phyloP scores from a whole-genome alignment of 53 echinoderm and acorn worm genomes.

The Paracentrotus lividus region DNA sequence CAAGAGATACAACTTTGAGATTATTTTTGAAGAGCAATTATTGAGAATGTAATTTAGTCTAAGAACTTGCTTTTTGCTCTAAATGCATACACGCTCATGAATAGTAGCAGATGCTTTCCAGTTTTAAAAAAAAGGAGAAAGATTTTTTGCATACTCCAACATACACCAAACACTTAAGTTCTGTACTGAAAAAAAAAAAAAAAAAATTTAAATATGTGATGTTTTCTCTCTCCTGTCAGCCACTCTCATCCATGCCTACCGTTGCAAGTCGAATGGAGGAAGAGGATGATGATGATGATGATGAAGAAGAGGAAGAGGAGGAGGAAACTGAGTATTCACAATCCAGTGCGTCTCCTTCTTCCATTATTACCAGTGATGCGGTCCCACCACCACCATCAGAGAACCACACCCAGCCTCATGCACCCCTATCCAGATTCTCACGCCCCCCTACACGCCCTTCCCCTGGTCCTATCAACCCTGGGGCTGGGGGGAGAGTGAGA shows the following conservation, averaged over 20 bases:
- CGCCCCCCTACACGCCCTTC: conserved; percentile 46
- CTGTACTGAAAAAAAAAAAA: too few relatives aligned
- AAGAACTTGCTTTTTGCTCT: too few relatives aligned
- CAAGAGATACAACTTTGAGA: too few relatives aligned
- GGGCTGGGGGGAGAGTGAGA: conserved; percentile 29
- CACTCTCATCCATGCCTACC: conserved; percentile 94
- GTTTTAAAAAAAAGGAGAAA: too few relatives aligned
- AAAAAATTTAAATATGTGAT: not conserved
- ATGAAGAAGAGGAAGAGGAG: conserved; percentile 64
- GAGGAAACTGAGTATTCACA: conserved; percentile 34
- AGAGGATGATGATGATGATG: conserved; percentile 72
- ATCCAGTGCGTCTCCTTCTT: conserved; percentile 38
- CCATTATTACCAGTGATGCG: not conserved
- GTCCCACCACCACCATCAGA: too few relatives aligned
- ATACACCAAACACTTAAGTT: too few relatives aligned
- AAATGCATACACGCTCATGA: too few relatives aligned
- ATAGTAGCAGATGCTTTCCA: too few relatives aligned
- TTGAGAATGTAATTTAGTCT: too few relatives aligned
- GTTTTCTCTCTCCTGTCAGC: conserved; percentile 64
- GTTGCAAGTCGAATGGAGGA: conserved; percentile 73
- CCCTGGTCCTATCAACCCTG: not conserved
- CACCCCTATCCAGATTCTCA: conserved; percentile 3
- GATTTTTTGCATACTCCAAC: too few relatives aligned
- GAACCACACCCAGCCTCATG: not conserved
- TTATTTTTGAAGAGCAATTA: too few relatives aligned